Evolutionary conservation across 1,140 invertebrate genomes (phyloP), one percentile per base, ranked within the genome.

Genomic region (Macrosteles quadrilineatus): DNA sequence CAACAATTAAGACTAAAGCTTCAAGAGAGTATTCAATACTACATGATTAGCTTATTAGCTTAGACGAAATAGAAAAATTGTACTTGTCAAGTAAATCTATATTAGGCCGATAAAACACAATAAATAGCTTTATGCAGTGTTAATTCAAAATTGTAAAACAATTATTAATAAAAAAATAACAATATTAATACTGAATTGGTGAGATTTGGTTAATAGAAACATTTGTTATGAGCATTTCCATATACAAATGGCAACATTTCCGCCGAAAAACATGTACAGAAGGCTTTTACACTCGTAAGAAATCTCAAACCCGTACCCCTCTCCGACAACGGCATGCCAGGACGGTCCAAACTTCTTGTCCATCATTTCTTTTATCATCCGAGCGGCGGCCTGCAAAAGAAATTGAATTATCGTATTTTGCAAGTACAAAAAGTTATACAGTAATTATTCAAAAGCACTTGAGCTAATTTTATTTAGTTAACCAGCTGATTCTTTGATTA

Each of bases 271-370:
- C 87, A 98, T 90, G 78, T 96, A 95, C 50, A 97, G 83, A 69
- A 98, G 85, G 75, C 93, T 92, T 77, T 92, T 93, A 45, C 90
- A 88, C 83, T 97, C 94, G 80, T 96, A 93, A 0, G 92, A 94
- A 66, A 97, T 87, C 80, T 95, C 91, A 81, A 95, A 96, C n/a
- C 93, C 94, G 80, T 91, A 97, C 19, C 92, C 93, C 84, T 98
- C 95, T 11, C 96, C 95, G 6, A 98, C 91, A 0, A 97, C 89
- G 0, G 92, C 93, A 82, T 98, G 94, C 88, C 96, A 98, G 17
- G 92, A 89, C 0, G 93, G 88, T 23, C 95, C 95, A 81, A 94
- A 97, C 77, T 96, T 96, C 81, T 96, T 96, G 80, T 98, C 96
- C 87, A 98, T 89, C 64, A 86, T 89, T 75, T 98, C 94, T 81